A percentile compares a stretch with the other conserved stretches of the same genome.
These are phyloP conservation scores for Ormyrus labotus DNA, from an alignment of 2,888 invertebrate genomes.

Conservation along the genomic window DNA sequence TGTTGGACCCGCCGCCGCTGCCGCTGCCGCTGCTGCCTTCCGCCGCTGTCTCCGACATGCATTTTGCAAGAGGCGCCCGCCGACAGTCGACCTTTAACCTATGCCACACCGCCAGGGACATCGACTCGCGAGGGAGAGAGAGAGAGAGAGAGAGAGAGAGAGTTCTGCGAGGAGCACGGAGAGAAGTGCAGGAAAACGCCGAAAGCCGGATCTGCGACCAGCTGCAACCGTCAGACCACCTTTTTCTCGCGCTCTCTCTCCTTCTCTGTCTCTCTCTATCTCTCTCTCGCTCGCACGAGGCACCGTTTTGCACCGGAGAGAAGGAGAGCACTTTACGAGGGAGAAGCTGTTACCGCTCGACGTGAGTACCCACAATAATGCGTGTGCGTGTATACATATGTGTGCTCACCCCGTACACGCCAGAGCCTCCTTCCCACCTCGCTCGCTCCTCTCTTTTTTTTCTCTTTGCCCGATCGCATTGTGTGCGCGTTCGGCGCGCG, in stretches of 20 bases:
- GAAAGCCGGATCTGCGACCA: neutral
- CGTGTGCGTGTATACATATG: neutral
- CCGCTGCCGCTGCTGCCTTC: neutral
- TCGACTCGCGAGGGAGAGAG: neutral
- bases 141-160: neutral
- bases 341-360: neutral
- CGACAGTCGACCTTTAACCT: neutral
- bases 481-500: neutral
- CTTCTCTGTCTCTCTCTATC: neutral
- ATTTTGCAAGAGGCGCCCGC: neutral
- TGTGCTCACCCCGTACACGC: neutral
- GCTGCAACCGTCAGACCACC: neutral
- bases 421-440: neutral
- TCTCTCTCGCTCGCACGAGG: constrained; percentile 1
- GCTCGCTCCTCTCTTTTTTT: neutral
- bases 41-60: neutral
- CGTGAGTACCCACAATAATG: constrained; percentile 45
- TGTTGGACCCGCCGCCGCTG: constrained; percentile 9
- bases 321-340: constrained; percentile 23
- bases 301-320: constrained; percentile 12
- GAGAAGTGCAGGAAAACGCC: neutral
- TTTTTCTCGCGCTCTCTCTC: neutral
- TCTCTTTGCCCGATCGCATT: neutral
- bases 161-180: neutral
- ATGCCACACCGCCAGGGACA: neutral